These are phyloP conservation scores for Caenorhabditis becei DNA, from an alignment of 2,888 invertebrate species.

Conservation along the genomic window DNA sequence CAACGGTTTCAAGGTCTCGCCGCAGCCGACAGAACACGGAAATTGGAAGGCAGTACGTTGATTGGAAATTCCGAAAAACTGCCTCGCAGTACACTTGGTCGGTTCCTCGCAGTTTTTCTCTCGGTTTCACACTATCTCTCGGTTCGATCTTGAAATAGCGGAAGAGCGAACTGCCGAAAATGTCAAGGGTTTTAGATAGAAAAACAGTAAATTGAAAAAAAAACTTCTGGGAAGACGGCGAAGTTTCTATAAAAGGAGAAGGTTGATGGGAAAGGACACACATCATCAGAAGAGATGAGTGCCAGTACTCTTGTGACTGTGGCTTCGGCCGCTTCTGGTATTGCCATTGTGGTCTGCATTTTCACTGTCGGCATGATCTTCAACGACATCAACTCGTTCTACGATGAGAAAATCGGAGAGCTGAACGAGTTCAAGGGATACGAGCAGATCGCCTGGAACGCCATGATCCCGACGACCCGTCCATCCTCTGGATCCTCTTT, in stretches of 20 bases:
- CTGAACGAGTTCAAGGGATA: constrained; percentile 62
- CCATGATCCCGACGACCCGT: constrained; percentile 59
- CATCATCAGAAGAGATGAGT: constrained; percentile 60
- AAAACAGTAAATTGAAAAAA: constrained; percentile 26
- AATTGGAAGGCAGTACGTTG: constrained; percentile 45
- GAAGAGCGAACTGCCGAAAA: no score
- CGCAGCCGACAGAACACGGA: constrained; percentile 38
- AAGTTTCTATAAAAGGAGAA: constrained; percentile 34
- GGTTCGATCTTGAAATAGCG: constrained; percentile 42
- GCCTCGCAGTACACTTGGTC: constrained; percentile 33
- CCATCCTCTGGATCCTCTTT: constrained; percentile 45
- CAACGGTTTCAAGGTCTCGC: constrained; percentile 52
- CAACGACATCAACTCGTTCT: constrained; percentile 70
- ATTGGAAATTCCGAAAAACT: constrained; percentile 43
- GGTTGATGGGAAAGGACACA: constrained; percentile 33
- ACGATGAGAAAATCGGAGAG: constrained; percentile 65
- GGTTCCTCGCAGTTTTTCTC: constrained; percentile 24
- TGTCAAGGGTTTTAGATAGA: constrained; percentile 30
- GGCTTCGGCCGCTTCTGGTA: constrained; percentile 59
- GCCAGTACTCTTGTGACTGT: constrained; percentile 61
- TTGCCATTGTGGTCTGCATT: constrained; percentile 62
- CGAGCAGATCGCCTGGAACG: constrained; percentile 62
- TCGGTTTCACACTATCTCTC: constrained; percentile 19
- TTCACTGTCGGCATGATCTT: constrained; percentile 63
- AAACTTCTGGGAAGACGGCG: constrained; percentile 13